phyloP scores from a whole-genome alignment of 2,113 vertebrate genomes.

The Loxodonta africana region DNA sequence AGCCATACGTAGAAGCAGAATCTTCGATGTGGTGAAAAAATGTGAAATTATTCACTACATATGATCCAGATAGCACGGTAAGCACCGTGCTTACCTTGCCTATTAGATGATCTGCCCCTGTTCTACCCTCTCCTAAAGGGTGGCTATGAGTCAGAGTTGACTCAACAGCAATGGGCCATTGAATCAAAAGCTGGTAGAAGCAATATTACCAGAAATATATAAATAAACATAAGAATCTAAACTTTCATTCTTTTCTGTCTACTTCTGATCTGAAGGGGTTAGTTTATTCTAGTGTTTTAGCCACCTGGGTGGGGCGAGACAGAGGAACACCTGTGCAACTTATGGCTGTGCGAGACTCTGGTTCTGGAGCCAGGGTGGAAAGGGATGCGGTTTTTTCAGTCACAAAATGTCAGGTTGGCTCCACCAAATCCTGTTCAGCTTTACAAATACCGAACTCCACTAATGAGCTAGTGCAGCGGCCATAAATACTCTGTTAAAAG shows the following conservation, averaged over 20 bases:
- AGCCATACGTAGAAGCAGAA: too few species aligned
- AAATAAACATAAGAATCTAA: neutral
- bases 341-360: neutral
- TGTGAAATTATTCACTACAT: too few species aligned
- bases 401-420: neutral
- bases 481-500: neutral
- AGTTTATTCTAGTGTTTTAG: neutral
- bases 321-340: neutral
- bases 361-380: neutral
- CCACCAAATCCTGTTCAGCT: neutral
- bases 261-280: neutral
- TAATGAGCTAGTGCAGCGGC: neutral
- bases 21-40: too few species aligned
- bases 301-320: neutral
- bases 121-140: neutral
- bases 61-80: too few species aligned
- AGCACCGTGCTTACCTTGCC: too few species aligned
- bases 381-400: neutral
- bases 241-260: neutral
- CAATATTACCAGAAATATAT: constrained; percentile 1
- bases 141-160: neutral
- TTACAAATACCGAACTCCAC: neutral
- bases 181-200: neutral
- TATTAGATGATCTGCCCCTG: neutral
- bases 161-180: neutral